These are phyloP conservation scores for Mantis religiosa DNA, from an alignment of 2,888 invertebrate genomes.

Conservation along the genomic window DNA sequence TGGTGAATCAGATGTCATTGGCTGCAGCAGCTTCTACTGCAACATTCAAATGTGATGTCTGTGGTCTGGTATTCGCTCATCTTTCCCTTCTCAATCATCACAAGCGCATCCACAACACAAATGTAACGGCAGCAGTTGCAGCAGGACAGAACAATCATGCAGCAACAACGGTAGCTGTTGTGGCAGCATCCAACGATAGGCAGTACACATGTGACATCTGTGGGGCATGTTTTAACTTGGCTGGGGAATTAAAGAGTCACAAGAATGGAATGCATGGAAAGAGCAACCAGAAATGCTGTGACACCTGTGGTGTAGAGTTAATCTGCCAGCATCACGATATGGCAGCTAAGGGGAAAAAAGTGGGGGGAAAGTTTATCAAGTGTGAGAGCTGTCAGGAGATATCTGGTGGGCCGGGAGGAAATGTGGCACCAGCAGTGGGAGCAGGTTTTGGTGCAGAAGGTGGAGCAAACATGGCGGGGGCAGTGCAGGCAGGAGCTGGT, in stretches of 20 bases:
- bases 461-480: slow-evolving; percentile 24
- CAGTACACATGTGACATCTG: slow-evolving; percentile 50
- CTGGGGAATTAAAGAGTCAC: slow-evolving; percentile 49
- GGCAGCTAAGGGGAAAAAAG: slow-evolving; percentile 33
- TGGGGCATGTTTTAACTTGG: slow-evolving; percentile 47
- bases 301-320: slow-evolving; percentile 37
- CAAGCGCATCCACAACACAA: slow-evolving; percentile 63
- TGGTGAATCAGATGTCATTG: slow-evolving; percentile 82
- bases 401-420: slow-evolving; percentile 1
- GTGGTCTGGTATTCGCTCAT: slow-evolving; percentile 81
- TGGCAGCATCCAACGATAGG: slow-evolving; percentile 35
- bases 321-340: slow-evolving; percentile 35
- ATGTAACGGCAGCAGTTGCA: not conserved
- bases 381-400: slow-evolving; percentile 37
- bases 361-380: slow-evolving; percentile 38
- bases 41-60: slow-evolving; percentile 84
- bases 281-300: slow-evolving; percentile 34
- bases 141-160: slow-evolving; percentile 26
- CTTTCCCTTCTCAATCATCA: slow-evolving; percentile 78
- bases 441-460: slow-evolving; percentile 29
- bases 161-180: slow-evolving; percentile 28
- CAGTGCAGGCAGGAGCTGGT: not conserved
- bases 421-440: slow-evolving; percentile 15
- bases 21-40: slow-evolving; percentile 62
- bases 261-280: slow-evolving; percentile 47